Conservation (phyloP, 1,140 invertebrate species). For the Orussus abietinus region DNA sequence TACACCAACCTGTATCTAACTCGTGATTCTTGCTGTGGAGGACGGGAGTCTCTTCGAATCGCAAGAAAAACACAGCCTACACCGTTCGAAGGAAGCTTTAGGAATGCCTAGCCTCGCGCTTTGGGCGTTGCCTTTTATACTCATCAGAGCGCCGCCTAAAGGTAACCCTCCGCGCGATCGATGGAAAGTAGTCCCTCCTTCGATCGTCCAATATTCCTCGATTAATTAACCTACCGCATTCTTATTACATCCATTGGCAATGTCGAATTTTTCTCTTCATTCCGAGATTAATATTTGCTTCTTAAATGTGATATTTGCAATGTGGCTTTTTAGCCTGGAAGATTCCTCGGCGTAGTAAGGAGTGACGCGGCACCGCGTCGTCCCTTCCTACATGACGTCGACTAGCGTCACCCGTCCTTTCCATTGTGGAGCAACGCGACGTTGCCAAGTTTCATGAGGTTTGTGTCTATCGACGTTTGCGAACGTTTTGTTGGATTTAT, state of each 20-base stretch:
- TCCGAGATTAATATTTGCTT: too few species aligned
- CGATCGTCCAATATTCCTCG: too few species aligned
- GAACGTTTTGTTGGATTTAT: too few species aligned
- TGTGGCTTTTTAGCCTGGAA: too few species aligned
- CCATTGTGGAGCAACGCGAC: background rate
- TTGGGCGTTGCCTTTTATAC: constrained; percentile 27
- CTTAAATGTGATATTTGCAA: too few species aligned
- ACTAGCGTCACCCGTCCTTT: background rate
- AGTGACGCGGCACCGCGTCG: background rate
- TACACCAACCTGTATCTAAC: constrained; percentile 44
- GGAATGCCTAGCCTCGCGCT: constrained; percentile 17
- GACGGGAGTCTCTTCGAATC: constrained; percentile 13
- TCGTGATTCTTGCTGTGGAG: constrained; percentile 28
- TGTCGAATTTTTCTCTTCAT: too few species aligned
- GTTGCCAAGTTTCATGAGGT: background rate
- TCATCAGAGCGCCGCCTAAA: background rate
- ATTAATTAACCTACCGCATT: too few species aligned
- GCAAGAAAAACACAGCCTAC: constrained; percentile 21
- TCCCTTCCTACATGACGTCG: background rate
- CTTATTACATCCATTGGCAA: too few species aligned
- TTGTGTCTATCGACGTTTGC: too few species aligned
- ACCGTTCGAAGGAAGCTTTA: constrained; percentile 13
- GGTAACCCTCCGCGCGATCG: constrained; percentile 25
- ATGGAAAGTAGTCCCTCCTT: constrained; percentile 33
- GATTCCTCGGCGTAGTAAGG: background rate